Evolutionary conservation across 1,140 invertebrate genomes (phyloP), one percentile per base, ranked within the genome.

Genomic region (Episyrphus balteatus): DNA sequence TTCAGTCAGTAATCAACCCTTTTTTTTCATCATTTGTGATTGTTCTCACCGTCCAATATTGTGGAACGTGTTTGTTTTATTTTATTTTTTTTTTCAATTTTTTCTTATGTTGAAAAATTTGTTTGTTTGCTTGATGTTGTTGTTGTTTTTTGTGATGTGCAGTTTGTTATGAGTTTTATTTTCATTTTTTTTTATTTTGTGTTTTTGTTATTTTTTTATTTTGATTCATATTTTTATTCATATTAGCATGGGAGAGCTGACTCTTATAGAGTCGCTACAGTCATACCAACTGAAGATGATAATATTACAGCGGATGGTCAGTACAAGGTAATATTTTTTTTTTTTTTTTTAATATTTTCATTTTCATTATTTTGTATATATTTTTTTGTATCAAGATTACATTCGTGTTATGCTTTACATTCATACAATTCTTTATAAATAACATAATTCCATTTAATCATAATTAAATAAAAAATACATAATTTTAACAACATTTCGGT

Each of bases 251-350:
- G 86, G 72, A 85, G 88, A 65, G 81, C 87, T 70, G 89, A 93
- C 75, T 93, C 90, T 61, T 94, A 93, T 78, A 83, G 90, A 70
- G 84, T 89, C 70, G 91, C 91, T 54, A 92, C 90, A 58, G 82
- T 88, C 72, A 82, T 86, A 55, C 77, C 82, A 70, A 78, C 87
- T 71, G 84, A 84, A 74, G 89, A 93, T 71, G 90, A 94, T 81
- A 91, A 92, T 80, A 86, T 83, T 78, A 91, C 88, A 53, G 85
- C 87, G 55, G 87, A 92, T 76, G 90, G 89, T 70, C 85, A 84
- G 78, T 83, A 82, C 68, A 92, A 92, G 88, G 88, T 90, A 80
- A 70, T 26, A 26, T 26, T 26, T 26, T 26, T 3, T 5, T 3
- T 26, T 26, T 26, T 3, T 26, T 26, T 26, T 26, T 26, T 26